Evolutionary conservation across 2,888 invertebrate genomes (phyloP), one percentile per base, ranked within the genome.

Genomic region (Cactoblastis cactorum): DNA sequence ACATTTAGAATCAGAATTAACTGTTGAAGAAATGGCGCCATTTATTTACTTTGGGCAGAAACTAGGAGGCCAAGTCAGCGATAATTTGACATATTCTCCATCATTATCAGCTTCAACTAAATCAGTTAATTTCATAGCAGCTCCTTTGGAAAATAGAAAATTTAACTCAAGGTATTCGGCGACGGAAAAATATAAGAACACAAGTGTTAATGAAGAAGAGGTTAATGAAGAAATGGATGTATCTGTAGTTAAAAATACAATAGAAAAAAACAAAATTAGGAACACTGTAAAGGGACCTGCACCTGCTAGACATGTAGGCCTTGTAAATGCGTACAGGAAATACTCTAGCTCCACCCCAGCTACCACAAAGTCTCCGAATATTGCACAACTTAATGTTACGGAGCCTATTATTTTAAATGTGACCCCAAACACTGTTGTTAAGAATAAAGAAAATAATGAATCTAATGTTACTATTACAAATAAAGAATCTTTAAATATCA

Each of bases 11-110:
- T 81, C 90, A 19, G 92, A 93, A 61, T 76, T 93, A 50, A 91
- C 92, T 0, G 90, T 90, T 38, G 93, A 92, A 71, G 93, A 94
- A 63, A 91, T 94, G 85, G 91, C 92, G 45, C 94, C 94, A 9
- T 94, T 94, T 74, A 83, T 93, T 52, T 93, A 91, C 67, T 94
- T 94, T 68, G 94, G 94, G 0, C 92, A 94, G 66, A 94, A 94
- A 69, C 66, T 90, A 37, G 86, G 79, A 8, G 81, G 85, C 1
- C 78, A 66, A 53, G 62, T 66, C 14, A 83, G 63, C 53, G 90
- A 89, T 53, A 90, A 89, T 57, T 69, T 89, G 9, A 89, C 88
- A 0, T 78, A 85, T 61, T 82, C 85, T 14, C 87, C 89, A n/a
- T 80, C 80, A 18, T 58, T 85, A 41, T 86, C 86, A 38, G 86